Base-by-base conservation (phyloP, 2,888 invertebrate species). In the Netelia fuscicornis region DNA sequence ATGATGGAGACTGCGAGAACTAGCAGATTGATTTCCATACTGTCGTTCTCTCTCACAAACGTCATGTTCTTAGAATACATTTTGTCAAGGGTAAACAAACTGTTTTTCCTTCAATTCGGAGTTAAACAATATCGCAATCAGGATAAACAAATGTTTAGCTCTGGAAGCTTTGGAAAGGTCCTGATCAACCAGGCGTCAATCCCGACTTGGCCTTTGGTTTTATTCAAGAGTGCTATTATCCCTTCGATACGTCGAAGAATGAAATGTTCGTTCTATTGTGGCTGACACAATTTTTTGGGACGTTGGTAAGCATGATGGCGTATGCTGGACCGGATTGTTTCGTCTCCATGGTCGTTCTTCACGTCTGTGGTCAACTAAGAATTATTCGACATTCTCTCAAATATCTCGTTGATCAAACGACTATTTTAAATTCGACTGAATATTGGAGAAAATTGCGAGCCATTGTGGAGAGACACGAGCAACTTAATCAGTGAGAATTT, bases 281-380 rank as follows among this genome's bases (percentile, higher is more conserved):
- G 85, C 0, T 89, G 2, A 87, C 88, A 8, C 92, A 92, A 74
- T 86, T 88, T 2, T 64, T 89, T 1, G 86, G 88, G 2, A 88
- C 89, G 0, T 68, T 87, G 5, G 48, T 90, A 6, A 85, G 88
- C 1, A 87, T 88, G 3, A 85, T 87, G 8, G 86, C 87, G 3
- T 92, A 89, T 52, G 87, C 90, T 11, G 85, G 86, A 5, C 86
- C 88, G 30, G 91, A 91, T 25, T 79, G 88, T 0, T 89, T 89
- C 13, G 71, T 90, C 3, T 84, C 85, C 0, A 82, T 89, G 1
- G 54, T 89, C 2, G 86, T 90, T 1, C 44, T 90, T 11, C 91
- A 91, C 42, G 25, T 90, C 10, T 91, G 90, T 60, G 88, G 88
- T 6, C 91, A 91, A 58, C 52, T 91, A 11, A 70, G 78, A 13